Conservation (phyloP, 1,140 invertebrate genomes). For the Drosophila saltans region DNA sequence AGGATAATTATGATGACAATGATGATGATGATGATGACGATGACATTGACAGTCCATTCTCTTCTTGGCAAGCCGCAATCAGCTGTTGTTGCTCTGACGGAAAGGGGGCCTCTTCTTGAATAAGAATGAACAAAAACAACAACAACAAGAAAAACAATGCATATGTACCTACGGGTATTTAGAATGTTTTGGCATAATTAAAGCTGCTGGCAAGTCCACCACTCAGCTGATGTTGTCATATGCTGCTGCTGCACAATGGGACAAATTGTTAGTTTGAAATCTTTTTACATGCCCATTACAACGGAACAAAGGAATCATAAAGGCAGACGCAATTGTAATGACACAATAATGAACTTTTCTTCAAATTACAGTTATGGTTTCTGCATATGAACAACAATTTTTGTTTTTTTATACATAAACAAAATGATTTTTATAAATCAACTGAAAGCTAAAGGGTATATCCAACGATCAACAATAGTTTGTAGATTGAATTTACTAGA, state of each 20-base stretch:
- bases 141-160: too few species aligned
- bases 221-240: constrained; percentile 62
- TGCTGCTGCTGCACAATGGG: neutral
- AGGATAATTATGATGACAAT: constrained; percentile 18
- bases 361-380: too few species aligned
- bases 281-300: too few species aligned
- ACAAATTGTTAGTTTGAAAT: neutral
- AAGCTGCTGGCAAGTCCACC: constrained; percentile 62
- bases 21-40: constrained; percentile 37
- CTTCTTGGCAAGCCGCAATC: constrained; percentile 32
- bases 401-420: too few species aligned
- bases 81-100: constrained; percentile 56
- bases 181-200: constrained; percentile 76
- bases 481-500: too few species aligned
- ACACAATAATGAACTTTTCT: too few species aligned
- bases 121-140: neutral
- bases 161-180: constrained; percentile 62
- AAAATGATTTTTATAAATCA: too few species aligned
- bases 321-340: too few species aligned
- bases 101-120: constrained; percentile 30
- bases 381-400: too few species aligned
- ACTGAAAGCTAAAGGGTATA: too few species aligned
- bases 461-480: too few species aligned
- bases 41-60: constrained; percentile 45
- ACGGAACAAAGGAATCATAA: too few species aligned